These are phyloP conservation scores for Brotula barbata DNA, from an alignment of 2,797 vertebrate species.

Conservation along the genomic window DNA sequence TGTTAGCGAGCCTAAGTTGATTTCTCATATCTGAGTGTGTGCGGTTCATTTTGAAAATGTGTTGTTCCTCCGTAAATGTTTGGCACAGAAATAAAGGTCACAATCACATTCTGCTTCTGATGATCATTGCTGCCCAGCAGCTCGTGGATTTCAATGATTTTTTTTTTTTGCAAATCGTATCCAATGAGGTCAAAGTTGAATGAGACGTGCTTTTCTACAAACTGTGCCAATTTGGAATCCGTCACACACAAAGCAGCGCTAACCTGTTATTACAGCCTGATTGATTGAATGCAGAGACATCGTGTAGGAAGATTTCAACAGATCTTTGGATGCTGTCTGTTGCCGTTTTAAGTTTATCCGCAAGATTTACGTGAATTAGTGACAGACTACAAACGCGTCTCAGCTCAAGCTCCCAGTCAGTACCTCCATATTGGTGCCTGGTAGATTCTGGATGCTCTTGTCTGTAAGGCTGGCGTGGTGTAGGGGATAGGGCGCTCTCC, in stretches of 20 bases:
- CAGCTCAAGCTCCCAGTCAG: no score
- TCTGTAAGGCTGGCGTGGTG: no score
- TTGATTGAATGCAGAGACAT: not conserved
- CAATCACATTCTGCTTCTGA: slow-evolving; percentile 55
- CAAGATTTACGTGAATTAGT: not conserved
- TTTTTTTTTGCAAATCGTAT: not conserved
- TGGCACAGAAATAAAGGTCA: slow-evolving; percentile 74
- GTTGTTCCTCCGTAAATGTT: slow-evolving; percentile 71
- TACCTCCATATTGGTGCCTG: no score
- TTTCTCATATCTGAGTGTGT: slow-evolving; percentile 50
- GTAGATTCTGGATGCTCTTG: not conserved
- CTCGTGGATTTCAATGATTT: slow-evolving; percentile 9
- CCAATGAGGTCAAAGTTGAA: not conserved
- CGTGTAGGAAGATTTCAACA: not conserved
- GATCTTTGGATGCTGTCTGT: slow-evolving; percentile 4
- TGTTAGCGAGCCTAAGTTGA: slow-evolving; percentile 39
- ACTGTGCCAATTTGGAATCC: not conserved
- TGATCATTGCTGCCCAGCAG: slow-evolving; percentile 26
- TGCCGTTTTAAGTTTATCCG: not conserved
- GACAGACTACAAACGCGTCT: not conserved
- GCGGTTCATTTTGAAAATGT: slow-evolving; percentile 64
- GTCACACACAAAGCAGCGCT: not conserved
- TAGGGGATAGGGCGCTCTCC: no score
- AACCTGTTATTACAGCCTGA: slow-evolving; percentile 4
- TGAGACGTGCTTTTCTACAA: not conserved